Evolutionary conservation across 1,140 invertebrate genomes (phyloP).

Genomic region (Euborellia annulipes): DNA sequence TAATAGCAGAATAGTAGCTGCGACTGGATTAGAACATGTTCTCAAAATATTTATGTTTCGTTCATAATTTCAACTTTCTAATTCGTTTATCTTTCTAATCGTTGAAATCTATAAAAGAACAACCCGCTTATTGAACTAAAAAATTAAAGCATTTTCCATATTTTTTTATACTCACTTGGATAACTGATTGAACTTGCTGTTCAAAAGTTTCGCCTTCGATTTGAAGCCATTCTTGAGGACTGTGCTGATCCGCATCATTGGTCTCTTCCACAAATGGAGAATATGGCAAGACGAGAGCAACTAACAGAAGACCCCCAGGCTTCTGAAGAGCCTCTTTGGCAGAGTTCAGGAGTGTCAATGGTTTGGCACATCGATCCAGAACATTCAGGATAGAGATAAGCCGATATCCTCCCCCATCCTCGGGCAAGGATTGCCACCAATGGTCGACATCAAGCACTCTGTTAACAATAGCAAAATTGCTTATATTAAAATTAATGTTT

Average conservation of each 20-base stretch:
- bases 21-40: no score
- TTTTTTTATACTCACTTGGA: constrained; percentile 30
- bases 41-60: no score
- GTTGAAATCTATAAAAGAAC: no score
- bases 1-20: no score
- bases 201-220: constrained; percentile 58
- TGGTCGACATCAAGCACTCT: constrained; percentile 59
- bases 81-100: no score
- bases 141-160: no score
- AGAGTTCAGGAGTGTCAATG: constrained; percentile 51
- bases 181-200: constrained; percentile 54
- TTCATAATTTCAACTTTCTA: no score
- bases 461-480: constrained; percentile 23
- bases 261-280: constrained; percentile 77
- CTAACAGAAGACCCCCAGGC: constrained; percentile 49
- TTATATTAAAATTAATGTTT: background rate
- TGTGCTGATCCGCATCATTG: constrained; percentile 38
- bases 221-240: constrained; percentile 50
- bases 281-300: constrained; percentile 79
- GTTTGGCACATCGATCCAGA: constrained; percentile 73
- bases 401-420: constrained; percentile 26
- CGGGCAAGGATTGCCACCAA: constrained; percentile 37
- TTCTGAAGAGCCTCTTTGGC: constrained; percentile 44
- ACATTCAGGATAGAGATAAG: constrained; percentile 77
- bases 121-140: no score